These are phyloP conservation scores for Sarcoramphus papa DNA, from an alignment of 2,797 vertebrate genomes.

Conservation along the genomic window DNA sequence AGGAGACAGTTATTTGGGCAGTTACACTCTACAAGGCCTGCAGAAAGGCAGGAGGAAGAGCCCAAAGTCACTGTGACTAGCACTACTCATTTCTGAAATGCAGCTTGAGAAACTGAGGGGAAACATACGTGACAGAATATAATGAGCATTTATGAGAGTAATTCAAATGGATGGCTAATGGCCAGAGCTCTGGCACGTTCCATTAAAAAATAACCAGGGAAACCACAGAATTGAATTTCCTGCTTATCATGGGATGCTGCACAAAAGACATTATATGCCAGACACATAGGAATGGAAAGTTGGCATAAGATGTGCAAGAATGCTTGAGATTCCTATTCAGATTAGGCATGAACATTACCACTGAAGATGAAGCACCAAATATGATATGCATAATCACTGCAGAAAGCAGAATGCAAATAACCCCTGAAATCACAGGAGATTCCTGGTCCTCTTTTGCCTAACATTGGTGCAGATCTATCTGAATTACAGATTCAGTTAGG, in stretches of 20 bases:
- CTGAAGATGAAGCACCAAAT: not conserved
- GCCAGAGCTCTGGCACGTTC: not conserved
- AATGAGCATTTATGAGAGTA: not conserved
- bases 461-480: not conserved
- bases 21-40: not conserved
- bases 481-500: not conserved
- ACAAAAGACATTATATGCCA: not conserved
- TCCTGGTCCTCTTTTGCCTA: not conserved
- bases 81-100: not conserved
- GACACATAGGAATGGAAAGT: not conserved
- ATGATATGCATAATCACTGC: not conserved
- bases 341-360: not conserved
- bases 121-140: not conserved
- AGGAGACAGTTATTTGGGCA: constrained; percentile 17
- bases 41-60: constrained; percentile 13
- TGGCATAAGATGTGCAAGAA: not conserved
- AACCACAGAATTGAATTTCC: constrained; percentile 3
- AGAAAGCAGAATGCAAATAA: not conserved
- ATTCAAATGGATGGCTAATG: not conserved
- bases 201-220: not conserved
- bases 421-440: not conserved
- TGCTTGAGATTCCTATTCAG: not conserved
- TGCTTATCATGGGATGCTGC: not conserved
- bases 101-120: not conserved
- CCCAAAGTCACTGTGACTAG: not conserved